These are phyloP conservation scores for Lacerta agilis DNA, from an alignment of 2,797 vertebrate genomes.

Conservation along the genomic window DNA sequence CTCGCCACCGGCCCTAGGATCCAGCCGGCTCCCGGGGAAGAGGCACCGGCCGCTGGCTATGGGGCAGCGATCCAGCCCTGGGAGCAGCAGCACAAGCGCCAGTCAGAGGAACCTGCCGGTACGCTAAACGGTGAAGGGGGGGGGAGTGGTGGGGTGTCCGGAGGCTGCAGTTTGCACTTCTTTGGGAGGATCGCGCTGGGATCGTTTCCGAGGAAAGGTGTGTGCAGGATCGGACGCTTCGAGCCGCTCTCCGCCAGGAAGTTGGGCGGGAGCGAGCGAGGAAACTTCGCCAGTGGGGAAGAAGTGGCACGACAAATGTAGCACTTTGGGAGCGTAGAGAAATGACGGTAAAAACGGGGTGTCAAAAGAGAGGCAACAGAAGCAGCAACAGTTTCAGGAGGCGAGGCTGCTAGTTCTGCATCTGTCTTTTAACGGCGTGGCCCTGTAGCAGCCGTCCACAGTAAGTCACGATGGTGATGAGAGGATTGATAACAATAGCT, in stretches of 20 bases:
- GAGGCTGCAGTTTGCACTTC: slow-evolving; percentile 24
- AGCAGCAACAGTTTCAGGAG: slow-evolving; percentile 15
- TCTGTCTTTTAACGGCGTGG: neutral
- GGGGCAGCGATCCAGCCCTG: slow-evolving; percentile 67
- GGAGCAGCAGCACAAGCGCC: slow-evolving; percentile 58
- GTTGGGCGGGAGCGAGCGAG: neutral
- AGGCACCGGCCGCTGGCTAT: slow-evolving; percentile 75
- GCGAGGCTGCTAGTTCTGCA: neutral
- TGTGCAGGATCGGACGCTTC: neutral
- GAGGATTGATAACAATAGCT: neutral
- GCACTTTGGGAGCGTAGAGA: neutral
- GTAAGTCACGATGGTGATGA: neutral
- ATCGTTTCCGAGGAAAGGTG: neutral
- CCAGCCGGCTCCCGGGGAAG: slow-evolving; percentile 64
- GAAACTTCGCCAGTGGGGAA: neutral
- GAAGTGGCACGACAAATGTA: too few species aligned
- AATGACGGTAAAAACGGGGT: neutral
- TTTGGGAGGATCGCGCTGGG: neutral
- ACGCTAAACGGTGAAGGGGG: neutral
- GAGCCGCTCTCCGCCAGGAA: neutral
- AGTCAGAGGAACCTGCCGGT: slow-evolving; percentile 73
- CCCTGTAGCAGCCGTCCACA: too few species aligned
- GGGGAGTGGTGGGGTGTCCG: too few species aligned
- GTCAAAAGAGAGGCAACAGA: neutral
- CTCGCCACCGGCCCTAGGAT: slow-evolving; percentile 47